Conservation (phyloP, 2,797 vertebrate genomes). For the Arctocebus calabarensis region DNA sequence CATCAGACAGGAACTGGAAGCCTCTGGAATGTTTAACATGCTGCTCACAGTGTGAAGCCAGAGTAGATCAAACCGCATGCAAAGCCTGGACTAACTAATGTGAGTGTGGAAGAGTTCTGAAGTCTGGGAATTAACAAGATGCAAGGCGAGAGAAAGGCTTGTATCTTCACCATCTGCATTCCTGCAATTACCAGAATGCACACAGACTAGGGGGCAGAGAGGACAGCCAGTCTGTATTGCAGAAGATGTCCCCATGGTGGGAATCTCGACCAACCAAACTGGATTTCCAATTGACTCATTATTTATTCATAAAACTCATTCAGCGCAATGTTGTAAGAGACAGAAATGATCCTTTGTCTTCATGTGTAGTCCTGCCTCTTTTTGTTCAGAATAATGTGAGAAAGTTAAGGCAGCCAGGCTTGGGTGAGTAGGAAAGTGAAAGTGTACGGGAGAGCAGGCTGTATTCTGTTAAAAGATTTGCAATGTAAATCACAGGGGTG, state of each 20-base stretch:
- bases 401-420: neutral
- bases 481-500: neutral
- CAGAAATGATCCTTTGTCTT: neutral
- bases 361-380: neutral
- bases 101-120: neutral
- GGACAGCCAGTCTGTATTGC: neutral
- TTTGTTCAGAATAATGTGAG: neutral
- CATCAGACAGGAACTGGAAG: neutral
- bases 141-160: neutral
- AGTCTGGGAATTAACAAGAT: conserved; percentile 9
- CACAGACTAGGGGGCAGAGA: neutral
- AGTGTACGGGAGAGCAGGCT: neutral
- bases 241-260: neutral
- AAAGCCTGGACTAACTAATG: neutral
- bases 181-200: neutral
- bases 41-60: conserved; percentile 36
- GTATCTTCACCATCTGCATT: neutral
- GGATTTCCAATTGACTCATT: neutral
- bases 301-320: conserved; percentile 35
- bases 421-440: neutral
- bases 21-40: conserved; percentile 44
- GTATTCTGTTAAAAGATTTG: neutral
- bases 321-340: neutral
- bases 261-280: neutral
- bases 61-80: conserved; percentile 20